A percentile compares a stretch with the other conserved stretches of the same genome.
Evolutionary conservation across 2,113 vertebrate species (phyloP).

Genomic region (Sylvietta virens): DNA sequence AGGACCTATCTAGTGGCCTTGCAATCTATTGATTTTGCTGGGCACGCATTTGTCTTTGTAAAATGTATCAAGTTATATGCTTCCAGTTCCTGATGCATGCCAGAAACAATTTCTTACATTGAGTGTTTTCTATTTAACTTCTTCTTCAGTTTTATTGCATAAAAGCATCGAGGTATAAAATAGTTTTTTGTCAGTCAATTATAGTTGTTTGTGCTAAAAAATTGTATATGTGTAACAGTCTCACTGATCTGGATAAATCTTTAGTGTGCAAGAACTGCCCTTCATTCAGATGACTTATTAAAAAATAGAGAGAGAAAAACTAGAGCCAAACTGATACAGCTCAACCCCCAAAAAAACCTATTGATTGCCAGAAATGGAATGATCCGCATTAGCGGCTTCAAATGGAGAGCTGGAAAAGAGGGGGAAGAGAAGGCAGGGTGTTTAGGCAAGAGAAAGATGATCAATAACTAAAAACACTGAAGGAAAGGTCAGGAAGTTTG

Average conservation of each 20-base stretch:
- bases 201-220: neutral
- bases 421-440: neutral
- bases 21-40: neutral
- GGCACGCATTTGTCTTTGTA: neutral
- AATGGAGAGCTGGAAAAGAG: neutral
- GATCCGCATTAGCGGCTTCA: neutral
- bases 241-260: neutral
- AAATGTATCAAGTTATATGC: neutral
- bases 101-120: neutral
- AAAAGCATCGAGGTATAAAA: neutral
- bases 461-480: neutral
- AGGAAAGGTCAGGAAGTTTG: neutral
- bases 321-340: neutral
- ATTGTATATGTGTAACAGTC: neutral
- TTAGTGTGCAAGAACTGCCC: neutral
- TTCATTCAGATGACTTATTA: neutral
- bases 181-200: neutral
- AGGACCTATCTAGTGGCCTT: neutral
- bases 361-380: neutral
- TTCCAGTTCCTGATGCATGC: neutral
- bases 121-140: neutral
- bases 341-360: neutral
- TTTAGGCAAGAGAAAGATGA: neutral
- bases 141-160: neutral
- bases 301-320: neutral